A percentile compares a stretch with the other conserved stretches of the same genome.
Conservation (phyloP, 2,113 vertebrate species). For the Turnix velox region DNA sequence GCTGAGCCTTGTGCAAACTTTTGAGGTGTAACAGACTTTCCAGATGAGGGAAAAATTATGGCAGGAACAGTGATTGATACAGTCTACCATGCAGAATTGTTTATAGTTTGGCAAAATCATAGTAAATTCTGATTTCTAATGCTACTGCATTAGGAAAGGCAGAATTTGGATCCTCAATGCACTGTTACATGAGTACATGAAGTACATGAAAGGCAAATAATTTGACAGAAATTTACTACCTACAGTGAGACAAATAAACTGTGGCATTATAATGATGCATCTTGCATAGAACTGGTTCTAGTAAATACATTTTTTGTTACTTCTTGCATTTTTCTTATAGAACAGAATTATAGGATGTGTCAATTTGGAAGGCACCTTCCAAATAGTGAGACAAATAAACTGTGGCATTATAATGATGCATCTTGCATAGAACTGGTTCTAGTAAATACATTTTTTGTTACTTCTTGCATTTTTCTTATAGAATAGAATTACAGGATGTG, state of each 20-base stretch:
- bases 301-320: neutral
- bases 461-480: neutral
- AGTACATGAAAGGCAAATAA: neutral
- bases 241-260: neutral
- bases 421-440: neutral
- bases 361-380: too few species aligned
- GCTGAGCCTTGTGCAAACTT: neutral
- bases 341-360: too few species aligned
- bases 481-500: too few species aligned
- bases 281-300: neutral
- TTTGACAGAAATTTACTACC: neutral
- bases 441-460: neutral
- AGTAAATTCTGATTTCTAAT: neutral
- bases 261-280: neutral
- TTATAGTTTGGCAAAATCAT: neutral
- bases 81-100: neutral
- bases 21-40: neutral
- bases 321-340: neutral
- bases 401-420: neutral
- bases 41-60: neutral
- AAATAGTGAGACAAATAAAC: neutral
- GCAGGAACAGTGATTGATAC: neutral
- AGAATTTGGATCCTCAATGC: neutral
- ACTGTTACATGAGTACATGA: neutral
- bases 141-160: neutral